phyloP scores from a whole-genome alignment of 2,113 vertebrate genomes.

The Clarias macrocephalus region DNA sequence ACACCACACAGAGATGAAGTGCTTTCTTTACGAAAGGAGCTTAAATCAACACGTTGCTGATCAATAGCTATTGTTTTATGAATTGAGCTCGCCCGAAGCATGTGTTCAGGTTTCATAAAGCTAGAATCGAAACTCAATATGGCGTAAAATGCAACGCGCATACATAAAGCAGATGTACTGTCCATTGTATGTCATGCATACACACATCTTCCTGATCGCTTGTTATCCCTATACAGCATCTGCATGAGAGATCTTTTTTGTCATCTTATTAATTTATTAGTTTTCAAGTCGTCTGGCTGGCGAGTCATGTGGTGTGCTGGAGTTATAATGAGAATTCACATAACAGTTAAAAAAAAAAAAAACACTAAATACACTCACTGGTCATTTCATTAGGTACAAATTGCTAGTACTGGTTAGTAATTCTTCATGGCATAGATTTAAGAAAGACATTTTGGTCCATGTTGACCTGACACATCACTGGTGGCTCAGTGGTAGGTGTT shows the following conservation, averaged over 20 bases:
- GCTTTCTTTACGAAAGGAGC: conserved; percentile 19
- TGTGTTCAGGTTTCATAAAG: neutral
- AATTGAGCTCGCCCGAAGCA: neutral
- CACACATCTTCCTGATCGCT: neutral
- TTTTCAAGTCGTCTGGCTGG: neutral
- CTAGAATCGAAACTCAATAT: neutral
- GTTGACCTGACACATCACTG: too few relatives aligned
- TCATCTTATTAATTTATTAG: neutral
- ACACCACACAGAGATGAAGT: conserved; percentile 20
- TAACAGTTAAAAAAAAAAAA: neutral
- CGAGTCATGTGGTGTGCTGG: neutral
- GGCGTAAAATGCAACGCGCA: neutral
- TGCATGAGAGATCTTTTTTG: conserved; percentile 37
- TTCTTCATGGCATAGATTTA: too few relatives aligned
- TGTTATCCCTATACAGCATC: neutral
- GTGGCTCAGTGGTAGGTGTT: too few relatives aligned
- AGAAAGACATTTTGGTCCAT: too few relatives aligned
- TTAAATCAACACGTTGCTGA: conserved; percentile 7
- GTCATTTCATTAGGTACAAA: too few relatives aligned
- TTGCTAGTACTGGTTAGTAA: too few relatives aligned
- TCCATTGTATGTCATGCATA: conserved; percentile 22
- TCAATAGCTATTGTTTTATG: conserved; percentile 12
- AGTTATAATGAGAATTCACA: neutral
- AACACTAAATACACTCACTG: too few relatives aligned
- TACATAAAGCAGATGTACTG: conserved; percentile 21